phyloP scores from a whole-genome alignment of 1,140 invertebrate genomes.

The Pararge aegeria region DNA sequence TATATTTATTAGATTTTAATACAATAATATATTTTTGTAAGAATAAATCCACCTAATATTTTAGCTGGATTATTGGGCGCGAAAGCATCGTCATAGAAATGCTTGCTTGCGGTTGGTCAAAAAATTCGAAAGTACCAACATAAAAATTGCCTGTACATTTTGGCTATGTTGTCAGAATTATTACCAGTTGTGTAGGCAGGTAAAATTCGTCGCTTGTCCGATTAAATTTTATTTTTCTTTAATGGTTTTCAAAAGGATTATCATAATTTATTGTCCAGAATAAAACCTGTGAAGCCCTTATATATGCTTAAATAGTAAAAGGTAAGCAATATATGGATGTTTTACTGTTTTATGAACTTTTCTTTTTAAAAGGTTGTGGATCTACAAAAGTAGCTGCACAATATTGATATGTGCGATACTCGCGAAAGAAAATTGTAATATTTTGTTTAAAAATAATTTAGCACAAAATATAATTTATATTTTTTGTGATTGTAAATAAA shows the following conservation, averaged over 20 bases:
- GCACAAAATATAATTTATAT: conserved; percentile 13
- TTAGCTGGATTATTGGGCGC: conserved; percentile 71
- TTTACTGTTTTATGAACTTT: conserved; percentile 72
- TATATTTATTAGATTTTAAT: conserved; percentile 12
- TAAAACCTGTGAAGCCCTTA: conserved; percentile 43
- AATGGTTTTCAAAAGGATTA: conserved; percentile 60
- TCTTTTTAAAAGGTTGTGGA: conserved; percentile 72
- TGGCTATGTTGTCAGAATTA: conserved; percentile 75
- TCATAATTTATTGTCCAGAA: conserved; percentile 46
- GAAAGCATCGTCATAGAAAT: conserved; percentile 70
- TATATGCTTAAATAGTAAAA: conserved; percentile 41
- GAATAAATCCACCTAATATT: conserved; percentile 38
- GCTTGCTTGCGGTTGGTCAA: conserved; percentile 51
- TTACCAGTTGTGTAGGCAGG: conserved; percentile 75
- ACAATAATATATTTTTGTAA: conserved; percentile 20
- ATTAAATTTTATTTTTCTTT: conserved; percentile 74
- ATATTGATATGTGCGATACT: conserved; percentile 71
- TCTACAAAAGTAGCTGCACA: conserved; percentile 77
- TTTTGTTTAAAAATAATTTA: conserved; percentile 35
- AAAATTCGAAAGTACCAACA: conserved; percentile 65
- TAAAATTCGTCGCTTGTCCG: conserved; percentile 74
- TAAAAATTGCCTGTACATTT: conserved; percentile 56
- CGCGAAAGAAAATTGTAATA: conserved; percentile 63
- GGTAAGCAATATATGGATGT: conserved; percentile 54
- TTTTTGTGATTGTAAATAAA: conserved; percentile 30